phyloP scores from a whole-genome alignment of 2,113 vertebrate species.

The Nycticorax nycticorax region DNA sequence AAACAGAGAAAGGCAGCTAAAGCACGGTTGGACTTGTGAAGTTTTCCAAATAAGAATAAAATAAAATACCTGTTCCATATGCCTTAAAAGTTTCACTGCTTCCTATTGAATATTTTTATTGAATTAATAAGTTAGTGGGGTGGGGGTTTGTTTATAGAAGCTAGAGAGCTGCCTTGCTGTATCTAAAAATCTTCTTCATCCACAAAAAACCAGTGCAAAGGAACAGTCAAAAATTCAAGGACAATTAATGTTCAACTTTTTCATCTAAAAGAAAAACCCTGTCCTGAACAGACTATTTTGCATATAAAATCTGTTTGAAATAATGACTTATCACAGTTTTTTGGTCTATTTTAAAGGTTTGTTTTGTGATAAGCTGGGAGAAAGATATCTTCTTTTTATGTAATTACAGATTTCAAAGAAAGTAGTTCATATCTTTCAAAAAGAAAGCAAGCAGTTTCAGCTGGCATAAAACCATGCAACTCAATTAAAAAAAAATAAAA shows the following conservation, averaged over 20 bases:
- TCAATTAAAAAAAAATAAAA: not conserved
- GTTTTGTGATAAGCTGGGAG: not conserved
- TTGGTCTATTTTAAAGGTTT: conserved; percentile 3
- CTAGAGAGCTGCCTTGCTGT: not conserved
- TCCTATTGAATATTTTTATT: not conserved
- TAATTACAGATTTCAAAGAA: not conserved
- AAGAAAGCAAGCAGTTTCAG: not conserved
- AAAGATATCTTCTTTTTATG: not conserved
- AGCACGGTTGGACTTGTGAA: not conserved
- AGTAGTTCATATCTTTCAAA: not conserved
- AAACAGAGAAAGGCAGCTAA: not conserved
- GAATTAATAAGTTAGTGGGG: not conserved
- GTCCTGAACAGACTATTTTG: not conserved
- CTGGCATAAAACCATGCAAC: not conserved
- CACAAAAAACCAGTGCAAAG: not conserved
- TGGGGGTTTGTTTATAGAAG: not conserved
- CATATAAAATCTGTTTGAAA: not conserved
- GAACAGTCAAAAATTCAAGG: not conserved
- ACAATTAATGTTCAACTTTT: not conserved
- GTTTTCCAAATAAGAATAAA: conserved; percentile 3
- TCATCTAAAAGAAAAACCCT: not conserved
- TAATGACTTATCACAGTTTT: not conserved
- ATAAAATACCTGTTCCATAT: not conserved
- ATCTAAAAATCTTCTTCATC: not conserved
- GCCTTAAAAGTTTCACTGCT: not conserved